Base-by-base conservation (phyloP, 2,888 invertebrate genomes). In the Lutraria lutraria region DNA sequence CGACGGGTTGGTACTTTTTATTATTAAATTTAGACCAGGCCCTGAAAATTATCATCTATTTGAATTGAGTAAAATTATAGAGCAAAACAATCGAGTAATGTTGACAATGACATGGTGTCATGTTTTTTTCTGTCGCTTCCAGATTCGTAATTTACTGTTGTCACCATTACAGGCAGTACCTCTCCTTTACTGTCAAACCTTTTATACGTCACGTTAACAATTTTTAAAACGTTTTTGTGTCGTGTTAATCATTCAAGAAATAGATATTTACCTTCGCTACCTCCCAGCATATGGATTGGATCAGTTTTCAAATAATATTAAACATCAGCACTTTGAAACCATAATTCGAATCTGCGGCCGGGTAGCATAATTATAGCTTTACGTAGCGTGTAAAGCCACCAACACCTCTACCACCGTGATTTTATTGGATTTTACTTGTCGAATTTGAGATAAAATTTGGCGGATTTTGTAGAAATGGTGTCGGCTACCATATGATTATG, bases 391-490 rank as follows among this genome's bases (percentile, higher is more conserved):
- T 85, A 82, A 87, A 89, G 85, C 85, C 63, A 82, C 82, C 80
- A 87, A 85, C 87, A 72, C 85, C 85, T 82, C 76, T 83, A 81
- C 90, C 87, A 72, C 88, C 87, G 88, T 81, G 54, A 87, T 90
- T 86, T 85, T 84, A 87, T 90, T 60, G 60, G 90, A 81, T 79
- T 83, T 60, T 81, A 79, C 83, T 54, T 72, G 81, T 84, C 81
- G 82, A 90, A 90, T 88, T 82, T 83, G 90, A 90, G 87, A 81
- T 87, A 82, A 85, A 88, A 90, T 79, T 88, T 86, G 90, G 88
- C 90, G 87, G 85, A 84, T 90, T 90, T 88, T 81, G 90, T 86
- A 87, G 81, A 82, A 88, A 88, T 88, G 85, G 88, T 83, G 90
- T 88, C 87, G 34, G 79, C 43, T 85, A 90, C 81, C 88, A 85